phyloP scores from a whole-genome alignment of 2,888 invertebrate genomes.

The Thereva nobilitata region DNA sequence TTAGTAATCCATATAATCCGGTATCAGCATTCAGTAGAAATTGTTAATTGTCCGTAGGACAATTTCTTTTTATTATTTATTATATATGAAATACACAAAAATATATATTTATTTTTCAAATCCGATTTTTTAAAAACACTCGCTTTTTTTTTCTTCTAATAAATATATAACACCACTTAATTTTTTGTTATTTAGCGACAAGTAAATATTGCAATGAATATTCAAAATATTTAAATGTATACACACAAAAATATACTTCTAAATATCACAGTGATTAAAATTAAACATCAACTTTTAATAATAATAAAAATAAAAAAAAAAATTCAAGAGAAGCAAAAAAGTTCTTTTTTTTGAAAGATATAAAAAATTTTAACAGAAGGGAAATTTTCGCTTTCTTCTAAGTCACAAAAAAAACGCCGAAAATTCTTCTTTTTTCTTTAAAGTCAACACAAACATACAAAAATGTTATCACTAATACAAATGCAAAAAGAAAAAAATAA shows the following conservation, averaged over 20 bases:
- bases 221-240: too few relatives aligned
- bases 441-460: constrained; percentile 29
- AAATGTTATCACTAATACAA: constrained; percentile 25
- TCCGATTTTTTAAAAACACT: too few relatives aligned
- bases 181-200: too few relatives aligned
- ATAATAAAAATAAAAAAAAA: constrained; percentile 15
- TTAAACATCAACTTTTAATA: constrained; percentile 3
- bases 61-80: not conserved
- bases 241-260: too few relatives aligned
- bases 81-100: constrained; percentile 2
- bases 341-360: constrained; percentile 10
- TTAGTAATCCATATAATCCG: constrained; percentile 39
- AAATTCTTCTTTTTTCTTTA: constrained; percentile 11
- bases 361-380: constrained; percentile 3
- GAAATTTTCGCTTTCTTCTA: constrained; percentile 10
- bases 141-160: too few relatives aligned
- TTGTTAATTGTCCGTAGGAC: constrained; percentile 19
- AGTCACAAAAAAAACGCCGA: not conserved
- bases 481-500: constrained; percentile 15
- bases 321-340: constrained; percentile 1
- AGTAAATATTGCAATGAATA: too few relatives aligned
- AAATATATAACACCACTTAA: too few relatives aligned
- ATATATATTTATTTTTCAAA: not conserved
- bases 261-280: not conserved
- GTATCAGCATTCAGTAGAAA: constrained; percentile 19